A percentile compares a stretch with the other conserved stretches of the same genome.
phyloP scores from a whole-genome alignment of 2,113 vertebrate species.

The Rhizomys pruinosus region DNA sequence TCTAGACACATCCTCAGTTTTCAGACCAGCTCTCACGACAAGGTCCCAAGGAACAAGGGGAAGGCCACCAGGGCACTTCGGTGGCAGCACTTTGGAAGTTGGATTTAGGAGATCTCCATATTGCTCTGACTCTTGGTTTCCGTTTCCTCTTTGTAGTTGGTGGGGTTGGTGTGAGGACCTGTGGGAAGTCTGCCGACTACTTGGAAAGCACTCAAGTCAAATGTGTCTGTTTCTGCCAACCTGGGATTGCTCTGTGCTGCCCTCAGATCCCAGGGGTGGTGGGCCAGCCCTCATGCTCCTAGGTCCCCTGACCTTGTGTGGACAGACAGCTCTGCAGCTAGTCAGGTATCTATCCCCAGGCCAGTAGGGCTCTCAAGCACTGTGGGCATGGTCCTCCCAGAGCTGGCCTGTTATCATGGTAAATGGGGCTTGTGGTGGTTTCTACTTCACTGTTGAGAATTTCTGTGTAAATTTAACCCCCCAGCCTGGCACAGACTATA shows the following conservation, averaged over 20 bases:
- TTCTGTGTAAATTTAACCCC: neutral
- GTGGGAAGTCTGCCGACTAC: neutral
- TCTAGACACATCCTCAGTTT: neutral
- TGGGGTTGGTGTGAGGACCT: neutral
- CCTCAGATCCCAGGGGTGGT: neutral
- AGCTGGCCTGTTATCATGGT: neutral
- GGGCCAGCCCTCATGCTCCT: neutral
- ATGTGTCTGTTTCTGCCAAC: neutral
- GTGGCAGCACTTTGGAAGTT: neutral
- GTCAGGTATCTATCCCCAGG: neutral
- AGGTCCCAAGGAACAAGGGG: neutral
- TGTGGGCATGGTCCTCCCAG: neutral
- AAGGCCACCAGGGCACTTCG: neutral
- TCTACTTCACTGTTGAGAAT: neutral
- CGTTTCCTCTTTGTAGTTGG: neutral
- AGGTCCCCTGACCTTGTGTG: no score
- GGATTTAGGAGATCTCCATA: neutral
- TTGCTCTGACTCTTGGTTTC: neutral
- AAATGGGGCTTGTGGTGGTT: neutral
- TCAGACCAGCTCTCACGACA: fast-evolving
- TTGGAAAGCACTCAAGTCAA: neutral
- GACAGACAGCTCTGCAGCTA: neutral
- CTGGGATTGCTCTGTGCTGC: neutral
- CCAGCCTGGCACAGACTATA: neutral
- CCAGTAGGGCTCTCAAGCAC: neutral